Evolutionary conservation across 1,140 invertebrate genomes (phyloP).

Genomic region (Neotoxoptera formosana): DNA sequence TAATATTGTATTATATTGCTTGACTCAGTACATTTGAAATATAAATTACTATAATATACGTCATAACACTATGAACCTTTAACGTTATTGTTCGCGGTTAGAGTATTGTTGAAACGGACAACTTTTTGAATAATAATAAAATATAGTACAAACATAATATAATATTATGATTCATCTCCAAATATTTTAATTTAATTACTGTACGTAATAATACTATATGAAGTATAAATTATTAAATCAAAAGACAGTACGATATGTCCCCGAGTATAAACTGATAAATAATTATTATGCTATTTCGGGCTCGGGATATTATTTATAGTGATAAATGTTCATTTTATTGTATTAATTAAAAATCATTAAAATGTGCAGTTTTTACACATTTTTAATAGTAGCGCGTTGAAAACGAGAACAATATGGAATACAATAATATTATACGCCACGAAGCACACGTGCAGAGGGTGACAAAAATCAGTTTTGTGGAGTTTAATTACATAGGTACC

Average conservation of each 20-base stretch:
- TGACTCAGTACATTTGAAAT: not conserved
- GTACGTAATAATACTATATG: too few species aligned
- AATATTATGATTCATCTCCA: not conserved
- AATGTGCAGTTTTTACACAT: not conserved
- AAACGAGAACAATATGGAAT: not conserved
- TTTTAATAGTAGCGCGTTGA: not conserved
- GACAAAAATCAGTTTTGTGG: not conserved
- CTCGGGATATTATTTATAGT: not conserved
- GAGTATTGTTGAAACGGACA: not conserved
- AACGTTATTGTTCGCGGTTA: not conserved
- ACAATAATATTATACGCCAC: not conserved
- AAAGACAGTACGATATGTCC: not conserved
- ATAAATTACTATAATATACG: not conserved
- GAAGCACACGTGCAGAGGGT: not conserved
- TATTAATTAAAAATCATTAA: not conserved
- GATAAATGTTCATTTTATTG: not conserved
- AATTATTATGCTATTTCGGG: not conserved
- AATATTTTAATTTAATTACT: not conserved
- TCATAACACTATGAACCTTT: not conserved
- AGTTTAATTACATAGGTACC: too few species aligned
- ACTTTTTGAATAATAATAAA: not conserved
- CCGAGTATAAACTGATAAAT: not conserved
- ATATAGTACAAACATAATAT: not conserved
- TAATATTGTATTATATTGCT: constrained; percentile 23
- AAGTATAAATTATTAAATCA: not conserved